Evolutionary conservation across 2,113 vertebrate species (phyloP), one percentile per base, ranked within the genome.

Genomic region (Setophaga kirtlandii): DNA sequence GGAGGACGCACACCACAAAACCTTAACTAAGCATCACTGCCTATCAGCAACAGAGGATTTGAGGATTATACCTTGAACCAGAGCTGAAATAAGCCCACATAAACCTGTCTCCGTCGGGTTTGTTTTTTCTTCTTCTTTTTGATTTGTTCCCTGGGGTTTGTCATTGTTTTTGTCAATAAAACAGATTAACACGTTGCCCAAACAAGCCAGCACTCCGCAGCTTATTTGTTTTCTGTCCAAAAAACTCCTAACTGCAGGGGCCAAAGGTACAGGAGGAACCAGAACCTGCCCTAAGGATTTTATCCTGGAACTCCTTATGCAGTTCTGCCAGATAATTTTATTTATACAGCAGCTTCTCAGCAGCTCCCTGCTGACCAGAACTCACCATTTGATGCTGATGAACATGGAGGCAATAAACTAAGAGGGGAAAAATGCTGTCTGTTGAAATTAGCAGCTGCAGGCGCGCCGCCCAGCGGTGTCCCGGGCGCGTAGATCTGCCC

Each of bases 341-440:
- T 21, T 31, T 3, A 11, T 4, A 25, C 12, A 18, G 9, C 1
- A 30, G 31, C 46, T 65, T 63, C 65, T 23, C 49, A 12, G 12
- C 21, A 5, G 12, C 31, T 59, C 60, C 53, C 56, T n/a, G 4
- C 46, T 4, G 44, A 37, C 14, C 11, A 53, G 6, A 49, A 97
- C 98, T 98, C 79, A 98, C 98, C 98, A 49, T 97, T 98, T 68
- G 98, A 98, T 98, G 99, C 99, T 97, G 98, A 99, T 98, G 99
- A 99, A 96, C 99, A 99, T 6, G 99, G 98, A 95, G 99, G 99
- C 97, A 99, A 98, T 97, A 99, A 99, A 97, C 99, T 99, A 76
- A 99, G 99, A 53, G 99, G 99, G 87, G 99, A 99, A 98, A 99
- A 99, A 99, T 99, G 99, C 94, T 99, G 99, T 98, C 99, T 98